Evolutionary conservation across 2,888 invertebrate species (phyloP).

Genomic region (Epistrophella euchroma): DNA sequence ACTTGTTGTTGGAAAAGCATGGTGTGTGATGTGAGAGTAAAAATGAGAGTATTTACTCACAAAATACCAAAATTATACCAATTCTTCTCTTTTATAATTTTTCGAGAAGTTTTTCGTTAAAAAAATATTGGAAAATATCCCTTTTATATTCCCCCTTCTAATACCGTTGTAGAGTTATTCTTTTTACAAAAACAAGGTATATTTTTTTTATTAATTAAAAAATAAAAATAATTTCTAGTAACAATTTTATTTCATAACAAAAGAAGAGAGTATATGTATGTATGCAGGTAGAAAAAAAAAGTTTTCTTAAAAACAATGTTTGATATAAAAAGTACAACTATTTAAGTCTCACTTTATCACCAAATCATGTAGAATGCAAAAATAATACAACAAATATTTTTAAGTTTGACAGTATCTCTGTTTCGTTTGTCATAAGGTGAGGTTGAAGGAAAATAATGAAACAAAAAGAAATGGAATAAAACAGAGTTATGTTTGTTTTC

Average conservation of each 20-base stretch:
- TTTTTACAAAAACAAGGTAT: background rate
- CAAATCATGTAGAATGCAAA: background rate
- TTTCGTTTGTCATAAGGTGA: background rate
- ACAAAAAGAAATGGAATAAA: background rate
- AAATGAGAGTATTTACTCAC: background rate
- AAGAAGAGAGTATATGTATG: no score
- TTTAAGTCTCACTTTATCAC: background rate
- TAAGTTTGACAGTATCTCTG: background rate
- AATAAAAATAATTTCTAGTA: background rate
- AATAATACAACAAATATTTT: background rate
- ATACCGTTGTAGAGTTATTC: background rate
- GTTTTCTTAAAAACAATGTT: background rate
- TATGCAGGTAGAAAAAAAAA: background rate
- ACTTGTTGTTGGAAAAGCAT: conserved; percentile 13
- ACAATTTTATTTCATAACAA: background rate
- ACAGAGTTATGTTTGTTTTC: background rate
- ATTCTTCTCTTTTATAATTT: background rate
- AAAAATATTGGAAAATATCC: background rate
- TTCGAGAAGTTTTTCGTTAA: conserved; percentile 27
- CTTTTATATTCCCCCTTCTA: background rate
- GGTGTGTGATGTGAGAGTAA: background rate
- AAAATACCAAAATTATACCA: no score
- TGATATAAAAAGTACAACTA: background rate
- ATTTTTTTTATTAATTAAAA: background rate
- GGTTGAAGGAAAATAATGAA: background rate